These are phyloP conservation scores for Rhea americana DNA, from an alignment of 2,113 vertebrate species.

Conservation along the genomic window DNA sequence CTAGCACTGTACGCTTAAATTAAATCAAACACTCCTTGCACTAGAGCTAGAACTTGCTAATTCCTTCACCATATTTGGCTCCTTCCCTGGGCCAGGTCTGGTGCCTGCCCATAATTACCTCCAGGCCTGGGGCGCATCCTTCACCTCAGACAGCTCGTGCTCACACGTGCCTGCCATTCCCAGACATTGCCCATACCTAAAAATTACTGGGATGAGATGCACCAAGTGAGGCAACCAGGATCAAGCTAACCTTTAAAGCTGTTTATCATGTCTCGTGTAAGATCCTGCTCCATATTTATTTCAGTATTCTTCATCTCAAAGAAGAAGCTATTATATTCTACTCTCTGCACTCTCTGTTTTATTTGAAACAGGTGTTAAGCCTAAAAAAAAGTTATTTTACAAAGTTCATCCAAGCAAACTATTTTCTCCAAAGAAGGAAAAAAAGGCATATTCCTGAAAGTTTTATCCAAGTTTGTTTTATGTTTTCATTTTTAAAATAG, in stretches of 20 bases:
- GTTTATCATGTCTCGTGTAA: not conserved
- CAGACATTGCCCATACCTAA: not conserved
- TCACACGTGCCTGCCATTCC: not conserved
- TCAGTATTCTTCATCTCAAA: not conserved
- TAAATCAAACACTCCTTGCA: not conserved
- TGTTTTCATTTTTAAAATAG: not conserved
- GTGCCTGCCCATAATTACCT: conserved; percentile 20
- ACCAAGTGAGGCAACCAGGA: not conserved
- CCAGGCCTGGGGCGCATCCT: not conserved
- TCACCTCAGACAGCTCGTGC: not conserved
- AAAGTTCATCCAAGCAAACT: not conserved
- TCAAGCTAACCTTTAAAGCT: not conserved
- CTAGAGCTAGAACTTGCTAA: not conserved
- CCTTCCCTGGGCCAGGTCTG: not conserved
- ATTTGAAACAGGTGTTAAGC: not conserved
- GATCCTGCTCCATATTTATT: not conserved
- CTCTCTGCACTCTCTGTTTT: not conserved
- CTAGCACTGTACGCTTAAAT: not conserved
- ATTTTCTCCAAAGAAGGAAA: not conserved
- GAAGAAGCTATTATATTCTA: not conserved
- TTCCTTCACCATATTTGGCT: not conserved
- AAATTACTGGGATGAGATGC: not conserved
- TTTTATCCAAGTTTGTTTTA: not conserved
- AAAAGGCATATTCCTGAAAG: too few species aligned
- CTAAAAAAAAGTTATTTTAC: not conserved